Conservation (phyloP, 2,113 vertebrate genomes). For the Pipa parva region DNA sequence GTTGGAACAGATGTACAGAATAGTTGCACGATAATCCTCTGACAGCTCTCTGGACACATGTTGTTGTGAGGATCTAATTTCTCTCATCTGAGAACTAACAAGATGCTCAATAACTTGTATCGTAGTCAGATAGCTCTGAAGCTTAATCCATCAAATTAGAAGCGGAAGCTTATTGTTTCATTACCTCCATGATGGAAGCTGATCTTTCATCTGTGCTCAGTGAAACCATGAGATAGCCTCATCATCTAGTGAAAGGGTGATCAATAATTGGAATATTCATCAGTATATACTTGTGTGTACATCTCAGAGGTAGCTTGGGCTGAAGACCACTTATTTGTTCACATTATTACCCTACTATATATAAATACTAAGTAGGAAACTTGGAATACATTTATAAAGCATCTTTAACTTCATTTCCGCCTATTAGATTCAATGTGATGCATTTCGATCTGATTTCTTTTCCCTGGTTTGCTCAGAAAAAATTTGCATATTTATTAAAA, state of each 20-base stretch:
- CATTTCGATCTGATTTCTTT: too few species aligned
- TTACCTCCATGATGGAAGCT: background rate
- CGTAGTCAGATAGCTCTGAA: background rate
- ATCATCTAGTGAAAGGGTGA: background rate
- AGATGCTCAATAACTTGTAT: conserved; percentile 5
- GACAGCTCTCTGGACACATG: conserved; percentile 6
- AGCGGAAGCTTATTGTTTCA: background rate
- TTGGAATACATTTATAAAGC: too few species aligned
- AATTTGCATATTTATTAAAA: too few species aligned
- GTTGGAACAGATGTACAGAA: conserved; percentile 11
- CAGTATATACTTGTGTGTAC: background rate
- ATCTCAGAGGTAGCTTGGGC: background rate
- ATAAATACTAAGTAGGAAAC: too few species aligned
- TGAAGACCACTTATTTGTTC: too few species aligned
- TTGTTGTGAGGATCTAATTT: conserved; percentile 26
- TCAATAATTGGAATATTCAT: background rate
- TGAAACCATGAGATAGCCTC: background rate
- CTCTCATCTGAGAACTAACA: conserved; percentile 17
- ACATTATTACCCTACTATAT: too few species aligned
- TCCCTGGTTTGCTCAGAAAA: too few species aligned
- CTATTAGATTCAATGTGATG: too few species aligned
- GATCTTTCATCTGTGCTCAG: background rate
- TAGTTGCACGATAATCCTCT: background rate
- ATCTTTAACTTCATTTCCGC: too few species aligned
- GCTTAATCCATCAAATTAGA: background rate